A percentile compares a stretch with the other conserved stretches of the same genome.
Conservation (phyloP, 2,888 invertebrate genomes). For the Cryptus viduatorius region DNA sequence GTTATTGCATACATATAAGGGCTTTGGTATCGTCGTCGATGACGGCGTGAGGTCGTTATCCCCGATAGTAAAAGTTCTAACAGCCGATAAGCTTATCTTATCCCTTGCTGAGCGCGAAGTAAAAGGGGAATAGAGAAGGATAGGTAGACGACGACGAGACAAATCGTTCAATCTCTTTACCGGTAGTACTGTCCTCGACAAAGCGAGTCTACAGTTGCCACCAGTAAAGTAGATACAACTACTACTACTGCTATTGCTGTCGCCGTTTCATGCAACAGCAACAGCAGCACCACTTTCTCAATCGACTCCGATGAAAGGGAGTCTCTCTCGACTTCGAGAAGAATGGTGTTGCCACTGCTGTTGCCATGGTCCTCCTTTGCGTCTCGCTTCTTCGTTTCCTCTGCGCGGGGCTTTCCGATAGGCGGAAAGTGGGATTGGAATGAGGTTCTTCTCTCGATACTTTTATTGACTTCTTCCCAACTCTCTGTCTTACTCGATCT, state of each 20-base stretch:
- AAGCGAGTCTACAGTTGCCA: conserved; percentile 34
- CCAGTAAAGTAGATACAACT: conserved; percentile 14
- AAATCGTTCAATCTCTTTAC: conserved; percentile 43
- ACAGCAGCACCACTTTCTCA: conserved; percentile 56
- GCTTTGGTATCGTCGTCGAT: conserved; percentile 15
- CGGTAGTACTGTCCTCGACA: conserved; percentile 25
- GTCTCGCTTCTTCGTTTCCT: conserved; percentile 24
- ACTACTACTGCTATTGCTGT: conserved; percentile 11
- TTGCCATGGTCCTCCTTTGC: conserved; percentile 25
- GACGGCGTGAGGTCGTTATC: conserved; percentile 36
- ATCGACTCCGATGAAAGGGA: conserved; percentile 59
- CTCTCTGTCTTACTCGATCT: neutral
- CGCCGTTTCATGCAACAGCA: conserved; percentile 14
- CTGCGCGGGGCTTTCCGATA: conserved; percentile 7
- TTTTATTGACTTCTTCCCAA: conserved; percentile 48
- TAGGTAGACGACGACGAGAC: conserved; percentile 33
- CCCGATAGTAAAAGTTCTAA: conserved; percentile 42
- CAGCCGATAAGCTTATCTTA: conserved; percentile 60
- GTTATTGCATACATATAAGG: conserved; percentile 25
- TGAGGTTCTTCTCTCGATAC: conserved; percentile 51
- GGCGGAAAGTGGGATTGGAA: conserved; percentile 51
- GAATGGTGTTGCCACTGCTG: conserved; percentile 22
- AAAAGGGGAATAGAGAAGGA: neutral
- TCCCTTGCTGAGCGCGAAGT: conserved; percentile 19
- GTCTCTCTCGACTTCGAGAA: conserved; percentile 36